Evolutionary conservation across 2,888 invertebrate genomes (phyloP), one percentile per base, ranked within the genome.

Genomic region (Diadegma fenestrale): DNA sequence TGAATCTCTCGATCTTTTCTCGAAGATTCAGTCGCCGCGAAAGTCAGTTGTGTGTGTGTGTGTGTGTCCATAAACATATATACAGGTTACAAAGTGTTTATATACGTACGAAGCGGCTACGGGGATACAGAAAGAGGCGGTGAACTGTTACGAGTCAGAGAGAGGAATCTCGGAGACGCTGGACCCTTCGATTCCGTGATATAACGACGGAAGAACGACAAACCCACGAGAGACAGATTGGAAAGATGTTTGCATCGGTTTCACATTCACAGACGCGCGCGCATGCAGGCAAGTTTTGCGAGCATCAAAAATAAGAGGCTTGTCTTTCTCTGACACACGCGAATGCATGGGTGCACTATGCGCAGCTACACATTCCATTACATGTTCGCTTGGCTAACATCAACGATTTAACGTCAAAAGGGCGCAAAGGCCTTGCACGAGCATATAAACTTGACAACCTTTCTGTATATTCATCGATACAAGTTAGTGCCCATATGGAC

Each of bases 221-320:
- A 84, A 73, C 77, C 66, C 68, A 37, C 22, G 48, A 72, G 78
- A 78, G 85, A 85, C 85, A 81, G 85, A 85, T 85, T 85, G 81
- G 73, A 85, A 78, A 73, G 69, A 81, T 41, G 41, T 63, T 66
- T n/a, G 71, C 58, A 69, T 76, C 69, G 17, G 41, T 58, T 58
- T 58, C 26, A 58, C 58, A 58, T 58, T 22, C 3, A 22, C 84
- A 79, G 45, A 75, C 61, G 30, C 76, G 48, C 19, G 8, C 7
- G 17, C 54, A 22, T 22, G 22, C 4, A 54, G 19, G n/a, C 30
- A 37, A 48, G 45, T 41, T 78, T 51, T 69, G 66, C 48, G 48
- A 45, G 33, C 10, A 66, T 68, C 48, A 73, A 26, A 77, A 54
- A n/a, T n/a, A n/a, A 19, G 43, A 64, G 43, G 54, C 71, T 82